Conservation (phyloP, 2,797 vertebrate species). For the Enoplosus armatus region DNA sequence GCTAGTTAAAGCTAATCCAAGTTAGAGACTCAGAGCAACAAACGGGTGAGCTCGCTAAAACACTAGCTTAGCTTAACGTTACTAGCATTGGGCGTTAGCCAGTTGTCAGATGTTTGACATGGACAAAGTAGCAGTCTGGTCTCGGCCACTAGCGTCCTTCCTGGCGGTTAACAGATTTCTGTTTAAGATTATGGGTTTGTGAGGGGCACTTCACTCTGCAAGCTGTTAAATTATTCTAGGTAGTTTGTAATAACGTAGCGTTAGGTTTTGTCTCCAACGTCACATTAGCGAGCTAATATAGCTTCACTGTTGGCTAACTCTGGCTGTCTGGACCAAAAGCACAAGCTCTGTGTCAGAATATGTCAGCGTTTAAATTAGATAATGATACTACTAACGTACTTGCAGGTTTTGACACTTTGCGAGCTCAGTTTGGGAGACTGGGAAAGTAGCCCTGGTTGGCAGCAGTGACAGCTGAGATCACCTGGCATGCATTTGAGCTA, state of each 20-base stretch:
- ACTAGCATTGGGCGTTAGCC: constrained; percentile 84
- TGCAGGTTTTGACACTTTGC: not conserved
- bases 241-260: not conserved
- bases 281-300: constrained; percentile 34
- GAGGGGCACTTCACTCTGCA: not conserved
- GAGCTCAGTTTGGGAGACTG: not conserved
- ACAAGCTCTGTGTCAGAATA: not conserved
- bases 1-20: constrained; percentile 24
- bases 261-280: constrained; percentile 13
- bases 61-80: constrained; percentile 61
- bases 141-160: not conserved
- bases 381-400: not conserved
- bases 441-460: not conserved
- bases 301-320: constrained; percentile 37
- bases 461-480: constrained; percentile 34
- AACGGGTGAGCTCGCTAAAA: not conserved
- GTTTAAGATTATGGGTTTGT: not conserved
- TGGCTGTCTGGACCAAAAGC: constrained; percentile 17
- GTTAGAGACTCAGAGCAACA: constrained; percentile 1
- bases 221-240: not conserved
- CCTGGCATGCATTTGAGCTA: constrained; percentile 16
- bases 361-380: not conserved
- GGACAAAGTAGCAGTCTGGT: constrained; percentile 22
- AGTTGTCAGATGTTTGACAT: constrained; percentile 67
- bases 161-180: not conserved